A percentile compares a stretch with the other conserved stretches of the same genome.
Evolutionary conservation across 2,113 vertebrate genomes (phyloP).

Genomic region (Rattus rattus): DNA sequence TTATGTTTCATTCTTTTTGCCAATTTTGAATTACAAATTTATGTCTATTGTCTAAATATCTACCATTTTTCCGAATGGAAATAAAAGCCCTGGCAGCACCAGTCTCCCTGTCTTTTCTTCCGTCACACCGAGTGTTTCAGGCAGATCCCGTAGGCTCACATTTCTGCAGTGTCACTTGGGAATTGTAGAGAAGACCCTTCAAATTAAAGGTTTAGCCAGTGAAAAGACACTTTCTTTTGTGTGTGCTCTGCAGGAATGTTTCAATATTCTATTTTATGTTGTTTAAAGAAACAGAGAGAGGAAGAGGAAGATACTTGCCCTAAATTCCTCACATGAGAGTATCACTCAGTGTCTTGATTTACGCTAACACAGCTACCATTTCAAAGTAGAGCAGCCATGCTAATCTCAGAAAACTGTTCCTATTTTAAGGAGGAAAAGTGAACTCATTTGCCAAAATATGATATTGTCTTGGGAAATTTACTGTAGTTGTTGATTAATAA

Average conservation of each 20-base stretch:
- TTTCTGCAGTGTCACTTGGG: slow-evolving; percentile 7
- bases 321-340: background rate
- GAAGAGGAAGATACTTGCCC: background rate
- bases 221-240: background rate
- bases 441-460: background rate
- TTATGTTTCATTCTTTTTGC: background rate
- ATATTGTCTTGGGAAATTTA: background rate
- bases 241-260: no score
- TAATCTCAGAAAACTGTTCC: no score
- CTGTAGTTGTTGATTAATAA: background rate
- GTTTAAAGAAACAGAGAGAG: background rate
- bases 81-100: background rate
- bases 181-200: background rate
- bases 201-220: background rate
- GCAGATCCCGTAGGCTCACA: background rate
- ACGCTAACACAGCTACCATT: no score
- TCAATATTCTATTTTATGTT: background rate
- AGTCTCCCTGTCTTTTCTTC: background rate
- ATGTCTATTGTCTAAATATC: slow-evolving; percentile 3
- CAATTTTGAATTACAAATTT: background rate
- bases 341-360: background rate
- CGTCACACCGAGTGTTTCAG: background rate
- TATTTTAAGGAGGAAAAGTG: background rate
- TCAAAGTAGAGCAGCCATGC: background rate
- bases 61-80: background rate